Conservation (phyloP, 2,113 vertebrate species). For the Phocoena sinus region DNA sequence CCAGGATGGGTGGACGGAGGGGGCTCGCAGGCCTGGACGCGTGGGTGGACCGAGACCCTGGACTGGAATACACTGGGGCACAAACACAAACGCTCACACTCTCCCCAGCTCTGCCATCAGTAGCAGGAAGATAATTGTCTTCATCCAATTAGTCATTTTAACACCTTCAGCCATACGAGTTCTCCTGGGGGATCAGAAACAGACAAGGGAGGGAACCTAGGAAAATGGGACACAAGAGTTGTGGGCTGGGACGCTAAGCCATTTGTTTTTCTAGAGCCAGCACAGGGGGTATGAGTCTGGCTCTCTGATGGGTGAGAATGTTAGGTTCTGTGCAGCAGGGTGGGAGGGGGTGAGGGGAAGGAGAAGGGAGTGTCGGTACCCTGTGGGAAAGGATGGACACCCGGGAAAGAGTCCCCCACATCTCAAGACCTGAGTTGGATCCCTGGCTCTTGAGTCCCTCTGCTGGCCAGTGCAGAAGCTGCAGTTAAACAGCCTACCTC, state of each 20-base stretch:
- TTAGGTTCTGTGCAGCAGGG: neutral
- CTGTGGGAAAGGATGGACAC: neutral
- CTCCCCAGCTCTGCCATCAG: neutral
- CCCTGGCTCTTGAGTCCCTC: conserved; percentile 64
- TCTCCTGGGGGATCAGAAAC: conserved; percentile 49
- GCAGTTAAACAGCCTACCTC: neutral
- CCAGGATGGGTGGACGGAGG: too few species aligned
- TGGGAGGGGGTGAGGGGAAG: neutral
- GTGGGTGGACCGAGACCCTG: neutral
- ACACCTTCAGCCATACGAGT: conserved; percentile 25
- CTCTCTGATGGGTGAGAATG: neutral
- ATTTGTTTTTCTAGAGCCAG: conserved; percentile 33
- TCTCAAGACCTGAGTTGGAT: neutral
- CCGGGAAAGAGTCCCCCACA: fast-evolving
- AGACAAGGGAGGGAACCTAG: conserved; percentile 25
- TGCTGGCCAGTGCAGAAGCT: conserved; percentile 46
- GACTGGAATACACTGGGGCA: neutral
- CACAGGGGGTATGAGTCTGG: neutral
- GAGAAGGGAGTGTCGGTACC: neutral
- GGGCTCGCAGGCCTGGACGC: neutral
- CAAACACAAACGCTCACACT: neutral
- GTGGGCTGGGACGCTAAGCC: neutral
- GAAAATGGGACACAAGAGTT: conserved; percentile 49
- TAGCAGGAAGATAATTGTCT: conserved; percentile 52
- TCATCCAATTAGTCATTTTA: conserved; percentile 62